Percentiles rank a stretch among this genome's conserved stretches.
phyloP scores from a whole-genome alignment of 2,797 vertebrate genomes.

The Meriones psammophilus region DNA sequence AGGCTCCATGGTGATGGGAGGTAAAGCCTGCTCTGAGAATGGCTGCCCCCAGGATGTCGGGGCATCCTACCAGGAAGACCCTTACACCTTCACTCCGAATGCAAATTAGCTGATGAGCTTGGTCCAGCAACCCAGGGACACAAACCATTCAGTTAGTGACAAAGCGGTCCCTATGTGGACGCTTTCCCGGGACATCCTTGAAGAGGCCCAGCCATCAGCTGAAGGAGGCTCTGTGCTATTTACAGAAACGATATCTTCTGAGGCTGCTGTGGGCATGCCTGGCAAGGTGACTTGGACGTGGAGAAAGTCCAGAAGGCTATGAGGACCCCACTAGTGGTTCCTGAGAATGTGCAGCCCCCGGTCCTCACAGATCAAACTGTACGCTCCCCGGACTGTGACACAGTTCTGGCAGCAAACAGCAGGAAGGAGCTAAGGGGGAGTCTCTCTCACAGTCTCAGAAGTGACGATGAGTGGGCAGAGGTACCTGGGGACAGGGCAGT shows the following conservation, averaged over 20 bases:
- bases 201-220: not conserved
- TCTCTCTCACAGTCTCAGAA: not conserved
- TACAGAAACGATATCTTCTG: not conserved
- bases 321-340: not conserved
- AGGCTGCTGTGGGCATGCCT: fast-evolving
- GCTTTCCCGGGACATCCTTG: not conserved
- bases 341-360: not conserved
- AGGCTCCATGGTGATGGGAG: not conserved
- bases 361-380: too few relatives aligned
- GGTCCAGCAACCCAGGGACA: not conserved
- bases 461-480: not conserved
- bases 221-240: not conserved
- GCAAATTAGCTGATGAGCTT: not conserved
- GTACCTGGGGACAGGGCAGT: not conserved
- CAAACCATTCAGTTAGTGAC: not conserved
- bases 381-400: fast-evolving
- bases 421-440: not conserved
- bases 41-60: fast-evolving
- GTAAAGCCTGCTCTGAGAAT: not conserved
- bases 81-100: not conserved
- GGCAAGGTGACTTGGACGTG: not conserved
- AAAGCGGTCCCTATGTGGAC: not conserved
- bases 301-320: not conserved
- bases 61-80: fast-evolving
- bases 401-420: not conserved